These are phyloP conservation scores for Etheostoma perlongum DNA, from an alignment of 2,797 vertebrate genomes.

Conservation along the genomic window DNA sequence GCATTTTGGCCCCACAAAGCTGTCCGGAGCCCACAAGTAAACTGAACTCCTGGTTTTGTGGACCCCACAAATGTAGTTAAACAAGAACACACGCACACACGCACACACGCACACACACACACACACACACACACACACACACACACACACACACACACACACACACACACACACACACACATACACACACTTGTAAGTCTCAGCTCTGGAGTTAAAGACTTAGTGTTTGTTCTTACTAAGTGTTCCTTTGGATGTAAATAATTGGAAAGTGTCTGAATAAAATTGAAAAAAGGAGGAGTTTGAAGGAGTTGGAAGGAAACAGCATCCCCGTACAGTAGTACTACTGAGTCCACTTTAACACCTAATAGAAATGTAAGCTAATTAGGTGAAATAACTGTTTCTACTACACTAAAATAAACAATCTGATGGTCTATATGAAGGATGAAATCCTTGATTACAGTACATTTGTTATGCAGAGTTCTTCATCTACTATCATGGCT, in stretches of 20 bases:
- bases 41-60: no score
- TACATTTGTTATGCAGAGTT: background rate
- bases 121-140: background rate
- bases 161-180: background rate
- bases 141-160: background rate
- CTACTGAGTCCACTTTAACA: no score
- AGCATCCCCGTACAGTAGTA: background rate
- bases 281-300: background rate
- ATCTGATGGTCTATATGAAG: background rate
- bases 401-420: background rate
- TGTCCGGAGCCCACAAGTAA: no score
- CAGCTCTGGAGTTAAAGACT: background rate
- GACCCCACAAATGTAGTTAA: no score
- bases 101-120: background rate
- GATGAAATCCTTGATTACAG: background rate
- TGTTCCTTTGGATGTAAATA: background rate
- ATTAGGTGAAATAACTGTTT: background rate
- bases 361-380: background rate
- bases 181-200: background rate
- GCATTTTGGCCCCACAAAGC: no score
- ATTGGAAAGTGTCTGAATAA: background rate
- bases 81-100: background rate
- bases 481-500: slow-evolving; percentile 8
- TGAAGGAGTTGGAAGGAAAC: background rate
- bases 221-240: no score